These are phyloP conservation scores for Horisme vitalbata DNA, from an alignment of 2,888 invertebrate species.

Conservation along the genomic window DNA sequence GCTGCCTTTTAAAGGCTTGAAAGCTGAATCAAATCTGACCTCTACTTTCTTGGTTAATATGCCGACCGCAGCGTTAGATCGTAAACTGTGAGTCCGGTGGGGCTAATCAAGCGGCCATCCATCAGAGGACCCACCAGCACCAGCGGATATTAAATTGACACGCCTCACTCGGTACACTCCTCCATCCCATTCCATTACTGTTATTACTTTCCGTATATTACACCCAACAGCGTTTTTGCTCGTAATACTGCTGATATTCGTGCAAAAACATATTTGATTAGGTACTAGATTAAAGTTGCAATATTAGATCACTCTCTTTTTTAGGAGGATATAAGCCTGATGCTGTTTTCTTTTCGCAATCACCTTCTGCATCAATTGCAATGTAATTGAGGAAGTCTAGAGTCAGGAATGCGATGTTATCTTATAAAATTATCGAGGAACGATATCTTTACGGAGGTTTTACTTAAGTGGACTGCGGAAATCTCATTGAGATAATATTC, in stretches of 20 bases:
- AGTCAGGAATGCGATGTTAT: constrained; percentile 40
- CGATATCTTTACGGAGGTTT: constrained; percentile 32
- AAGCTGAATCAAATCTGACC: constrained; percentile 29
- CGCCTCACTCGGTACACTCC: constrained; percentile 64
- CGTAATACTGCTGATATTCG: constrained; percentile 26
- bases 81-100: constrained; percentile 51
- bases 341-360: constrained; percentile 25
- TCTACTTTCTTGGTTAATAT: constrained; percentile 44
- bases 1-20: constrained; percentile 24
- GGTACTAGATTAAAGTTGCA: constrained; percentile 22
- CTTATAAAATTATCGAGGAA: constrained; percentile 42
- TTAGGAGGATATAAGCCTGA: constrained; percentile 10
- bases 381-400: constrained; percentile 46
- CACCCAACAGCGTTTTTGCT: constrained; percentile 39
- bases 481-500: constrained; percentile 18
- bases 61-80: constrained; percentile 45
- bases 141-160: constrained; percentile 78
- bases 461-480: constrained; percentile 16
- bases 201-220: constrained; percentile 48
- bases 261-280: constrained; percentile 34
- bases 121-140: constrained; percentile 57
- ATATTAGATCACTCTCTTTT: constrained; percentile 27
- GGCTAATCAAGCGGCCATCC: constrained; percentile 68
- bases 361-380: constrained; percentile 24
- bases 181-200: constrained; percentile 59